Percentiles rank a stretch among this genome's conserved stretches.
Evolutionary conservation across 2,888 invertebrate genomes (phyloP).

Genomic region (Yponomeuta plumbellus): DNA sequence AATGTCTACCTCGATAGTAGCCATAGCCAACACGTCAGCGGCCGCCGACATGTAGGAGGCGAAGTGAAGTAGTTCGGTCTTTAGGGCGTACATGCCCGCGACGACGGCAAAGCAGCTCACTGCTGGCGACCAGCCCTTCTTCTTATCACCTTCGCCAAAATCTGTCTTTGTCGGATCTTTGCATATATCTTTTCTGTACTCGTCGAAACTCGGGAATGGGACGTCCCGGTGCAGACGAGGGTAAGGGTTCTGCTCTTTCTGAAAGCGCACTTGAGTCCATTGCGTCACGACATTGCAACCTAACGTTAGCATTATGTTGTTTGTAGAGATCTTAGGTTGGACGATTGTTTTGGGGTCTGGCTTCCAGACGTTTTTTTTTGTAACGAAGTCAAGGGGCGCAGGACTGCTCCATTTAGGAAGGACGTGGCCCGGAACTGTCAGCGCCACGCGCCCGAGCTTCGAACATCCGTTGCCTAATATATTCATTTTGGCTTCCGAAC

Average conservation of each 20-base stretch:
- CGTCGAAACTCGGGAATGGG: constrained; percentile 52
- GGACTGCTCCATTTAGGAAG: background rate
- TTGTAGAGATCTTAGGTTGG: background rate
- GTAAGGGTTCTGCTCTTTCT: constrained; percentile 36
- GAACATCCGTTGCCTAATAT: background rate
- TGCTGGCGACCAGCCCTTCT: constrained; percentile 67
- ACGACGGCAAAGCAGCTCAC: constrained; percentile 73
- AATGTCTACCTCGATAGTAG: constrained; percentile 86
- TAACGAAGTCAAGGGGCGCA: background rate
- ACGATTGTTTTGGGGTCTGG: background rate
- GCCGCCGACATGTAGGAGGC: constrained; percentile 79
- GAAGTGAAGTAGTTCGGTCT: constrained; percentile 75
- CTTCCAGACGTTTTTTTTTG: background rate
- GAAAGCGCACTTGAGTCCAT: constrained; percentile 57
- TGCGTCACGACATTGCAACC: constrained; percentile 30
- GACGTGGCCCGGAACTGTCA: background rate
- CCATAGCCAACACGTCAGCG: constrained; percentile 84
- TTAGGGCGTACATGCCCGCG: constrained; percentile 77
- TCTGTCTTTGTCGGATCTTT: constrained; percentile 46
- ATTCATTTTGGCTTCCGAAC: background rate
- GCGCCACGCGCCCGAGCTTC: background rate
- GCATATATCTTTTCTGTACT: constrained; percentile 51
- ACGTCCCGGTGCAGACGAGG: constrained; percentile 55
- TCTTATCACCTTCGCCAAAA: constrained; percentile 51
- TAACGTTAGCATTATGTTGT: constrained; percentile 14